Evolutionary conservation across 2,888 invertebrate genomes (phyloP).

Genomic region (Drosophila niveifrons): DNA sequence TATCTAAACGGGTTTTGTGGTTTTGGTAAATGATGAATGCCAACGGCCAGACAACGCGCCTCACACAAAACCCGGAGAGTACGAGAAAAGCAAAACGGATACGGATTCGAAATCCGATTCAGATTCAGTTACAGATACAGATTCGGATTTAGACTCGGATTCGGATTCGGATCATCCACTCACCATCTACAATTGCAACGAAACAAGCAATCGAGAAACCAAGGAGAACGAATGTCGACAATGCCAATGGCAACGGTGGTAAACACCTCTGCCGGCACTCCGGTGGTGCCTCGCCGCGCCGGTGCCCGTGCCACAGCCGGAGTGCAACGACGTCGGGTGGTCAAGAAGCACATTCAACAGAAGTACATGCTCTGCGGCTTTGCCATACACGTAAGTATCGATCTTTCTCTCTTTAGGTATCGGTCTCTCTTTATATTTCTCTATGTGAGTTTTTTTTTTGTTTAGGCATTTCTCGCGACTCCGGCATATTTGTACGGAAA

Average conservation of each 20-base stretch:
- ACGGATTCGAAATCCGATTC: slow-evolving; percentile 40
- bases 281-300: slow-evolving; percentile 65
- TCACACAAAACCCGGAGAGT: slow-evolving; percentile 47
- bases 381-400: slow-evolving; percentile 84
- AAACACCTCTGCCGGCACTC: slow-evolving; percentile 38
- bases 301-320: slow-evolving; percentile 83
- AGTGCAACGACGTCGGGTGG: slow-evolving; percentile 83
- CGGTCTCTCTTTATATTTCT: background rate
- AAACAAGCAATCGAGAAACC: background rate
- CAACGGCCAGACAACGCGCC: slow-evolving; percentile 65
- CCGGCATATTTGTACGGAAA: slow-evolving; percentile 85
- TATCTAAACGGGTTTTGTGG: slow-evolving; percentile 71
- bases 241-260: slow-evolving; percentile 27
- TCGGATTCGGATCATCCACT: slow-evolving; percentile 39
- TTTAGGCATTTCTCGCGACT: slow-evolving; percentile 84
- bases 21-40: slow-evolving; percentile 76
- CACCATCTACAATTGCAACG: slow-evolving; percentile 3
- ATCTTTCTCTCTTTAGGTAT: background rate
- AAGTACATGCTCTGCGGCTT: slow-evolving; percentile 85
- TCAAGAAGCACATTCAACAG: slow-evolving; percentile 85
- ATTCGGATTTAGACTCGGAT: slow-evolving; percentile 44
- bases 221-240: slow-evolving; percentile 19
- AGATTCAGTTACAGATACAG: slow-evolving; percentile 34
- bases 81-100: slow-evolving; percentile 50
- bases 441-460: background rate